Evolutionary conservation across 2,888 invertebrate species (phyloP).

Genomic region (Mantis religiosa): DNA sequence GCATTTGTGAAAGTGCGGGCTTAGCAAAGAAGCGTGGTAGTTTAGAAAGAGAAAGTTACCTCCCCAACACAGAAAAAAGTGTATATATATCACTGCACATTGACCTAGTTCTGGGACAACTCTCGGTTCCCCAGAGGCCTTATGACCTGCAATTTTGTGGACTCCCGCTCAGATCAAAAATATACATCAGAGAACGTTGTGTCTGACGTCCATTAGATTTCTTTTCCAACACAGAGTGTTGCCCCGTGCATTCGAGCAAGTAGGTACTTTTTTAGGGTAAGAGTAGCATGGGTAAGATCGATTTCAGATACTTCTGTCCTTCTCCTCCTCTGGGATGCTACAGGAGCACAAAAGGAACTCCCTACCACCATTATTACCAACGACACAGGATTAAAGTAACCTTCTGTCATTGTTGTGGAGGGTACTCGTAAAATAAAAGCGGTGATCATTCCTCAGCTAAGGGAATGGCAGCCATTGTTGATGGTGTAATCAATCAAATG

Average conservation of each 20-base stretch:
- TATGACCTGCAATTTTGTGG: neutral
- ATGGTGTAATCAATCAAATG: neutral
- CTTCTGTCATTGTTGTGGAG: neutral
- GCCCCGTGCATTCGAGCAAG: neutral
- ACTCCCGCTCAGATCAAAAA: neutral
- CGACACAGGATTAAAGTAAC: neutral
- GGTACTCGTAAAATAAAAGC: neutral
- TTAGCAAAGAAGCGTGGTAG: neutral
- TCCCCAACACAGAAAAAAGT: too few species aligned
- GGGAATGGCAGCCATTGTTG: neutral
- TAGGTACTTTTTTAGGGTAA: neutral
- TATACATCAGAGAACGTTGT: neutral
- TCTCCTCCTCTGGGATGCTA: neutral
- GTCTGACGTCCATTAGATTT: neutral
- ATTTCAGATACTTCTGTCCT: neutral
- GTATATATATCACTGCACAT: neutral
- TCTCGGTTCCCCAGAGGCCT: neutral
- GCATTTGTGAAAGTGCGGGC: neutral
- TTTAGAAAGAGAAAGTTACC: neutral
- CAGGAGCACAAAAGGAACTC: neutral
- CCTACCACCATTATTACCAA: neutral
- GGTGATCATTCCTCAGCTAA: neutral
- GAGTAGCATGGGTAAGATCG: neutral
- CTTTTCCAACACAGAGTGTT: neutral
- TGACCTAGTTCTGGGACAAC: neutral